Evolutionary conservation across 2,888 invertebrate species (phyloP), one percentile per base, ranked within the genome.

Genomic region (Pocota personata): DNA sequence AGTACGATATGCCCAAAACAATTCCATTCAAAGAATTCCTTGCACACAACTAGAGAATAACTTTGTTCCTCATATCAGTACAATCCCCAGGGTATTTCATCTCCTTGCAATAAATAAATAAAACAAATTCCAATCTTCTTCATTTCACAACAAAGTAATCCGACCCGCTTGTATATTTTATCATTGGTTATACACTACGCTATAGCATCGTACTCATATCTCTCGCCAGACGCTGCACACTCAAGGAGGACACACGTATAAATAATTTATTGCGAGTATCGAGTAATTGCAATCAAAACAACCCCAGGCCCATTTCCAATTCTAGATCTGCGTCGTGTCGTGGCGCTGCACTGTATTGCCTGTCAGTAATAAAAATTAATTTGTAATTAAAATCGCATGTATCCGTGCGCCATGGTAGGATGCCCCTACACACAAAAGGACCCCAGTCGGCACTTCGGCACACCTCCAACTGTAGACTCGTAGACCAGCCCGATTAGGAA

Each of bases 321-420:
- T 83, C 55, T n/a, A 52, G 72, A 58, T 46, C 64, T 50, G 30
- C 21, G 24, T 21, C n/a, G 16, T 30, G 40, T 27, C 21, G 66
- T 67, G 55, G 67, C 58, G 52, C 58, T 72, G 71, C 16, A 37
- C 57, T 46, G 43, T 10, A 64, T 24, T 66, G 52, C 62, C 79
- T 83, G 83, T 83, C 83, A 83, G 83, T 73, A 83, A 79, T 83
- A 83, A 83, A 83, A 83, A 83, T 83, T 83, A 83, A 83, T 83
- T 83, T 79, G 79, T 83, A 79, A 83, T 83, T 83, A 83, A 83
- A 83, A 83, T 83, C 79, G 67, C 78, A 78, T 83, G 78, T 72
- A 57, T 37, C 62, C 55, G 27, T 30, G 57, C 35, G 10, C 27
- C 24, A 6, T 3, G n/a, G 19, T 50, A 50, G 37, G 50, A 60